These are phyloP conservation scores for Microctonus hyperodae DNA, from an alignment of 2,888 invertebrate genomes.

Conservation along the genomic window DNA sequence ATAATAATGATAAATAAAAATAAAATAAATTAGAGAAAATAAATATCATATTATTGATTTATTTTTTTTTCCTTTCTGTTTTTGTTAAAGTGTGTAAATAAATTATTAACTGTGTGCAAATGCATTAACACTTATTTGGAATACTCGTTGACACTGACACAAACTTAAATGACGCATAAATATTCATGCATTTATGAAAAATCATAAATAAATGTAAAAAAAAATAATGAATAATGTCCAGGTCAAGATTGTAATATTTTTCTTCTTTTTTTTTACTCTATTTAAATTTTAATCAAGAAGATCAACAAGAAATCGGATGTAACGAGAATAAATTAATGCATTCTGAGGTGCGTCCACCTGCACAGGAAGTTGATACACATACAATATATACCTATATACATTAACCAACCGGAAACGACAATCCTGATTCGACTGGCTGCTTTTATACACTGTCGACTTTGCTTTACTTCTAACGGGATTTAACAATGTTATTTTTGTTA, in stretches of 20 bases:
- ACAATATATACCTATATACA: neutral
- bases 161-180: neutral
- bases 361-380: slow-evolving; percentile 14
- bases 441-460: slow-evolving; percentile 26
- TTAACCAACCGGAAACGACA: slow-evolving; percentile 44
- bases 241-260: neutral
- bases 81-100: neutral
- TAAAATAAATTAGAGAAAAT: too few relatives aligned
- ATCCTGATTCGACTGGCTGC: slow-evolving; percentile 39
- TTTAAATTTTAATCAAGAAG: neutral
- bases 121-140: slow-evolving; percentile 6
- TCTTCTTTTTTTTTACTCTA: neutral
- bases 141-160: slow-evolving; percentile 17
- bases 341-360: slow-evolving; percentile 1
- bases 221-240: too few relatives aligned
- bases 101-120: neutral
- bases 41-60: too few relatives aligned
- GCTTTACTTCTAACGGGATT: neutral
- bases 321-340: neutral
- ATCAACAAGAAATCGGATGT: neutral
- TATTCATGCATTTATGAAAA: too few relatives aligned
- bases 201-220: too few relatives aligned
- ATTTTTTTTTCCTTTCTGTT: too few relatives aligned
- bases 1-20: too few relatives aligned
- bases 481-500: neutral